Conservation (phyloP, 2,888 invertebrate genomes). For the Sussaba pulchella region DNA sequence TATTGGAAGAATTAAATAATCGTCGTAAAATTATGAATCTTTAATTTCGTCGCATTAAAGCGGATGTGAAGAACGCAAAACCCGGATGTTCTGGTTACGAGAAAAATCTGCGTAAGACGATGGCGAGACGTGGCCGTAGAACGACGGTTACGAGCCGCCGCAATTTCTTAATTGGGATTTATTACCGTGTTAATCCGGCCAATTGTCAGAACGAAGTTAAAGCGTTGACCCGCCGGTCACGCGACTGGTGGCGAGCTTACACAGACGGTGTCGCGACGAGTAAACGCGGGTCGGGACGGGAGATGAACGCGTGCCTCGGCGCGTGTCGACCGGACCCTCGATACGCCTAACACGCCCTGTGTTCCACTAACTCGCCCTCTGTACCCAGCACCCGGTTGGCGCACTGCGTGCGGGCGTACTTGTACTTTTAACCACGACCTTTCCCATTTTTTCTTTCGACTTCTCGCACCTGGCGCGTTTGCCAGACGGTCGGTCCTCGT, state of each 20-base stretch:
- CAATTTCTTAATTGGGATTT: constrained; percentile 79
- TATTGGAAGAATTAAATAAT: too few relatives aligned
- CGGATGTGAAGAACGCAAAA: too few relatives aligned
- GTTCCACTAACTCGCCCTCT: constrained; percentile 23
- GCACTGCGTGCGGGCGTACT: constrained; percentile 44
- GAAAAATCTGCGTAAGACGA: constrained; percentile 23
- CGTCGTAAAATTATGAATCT: too few relatives aligned
- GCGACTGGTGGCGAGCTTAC: constrained; percentile 27
- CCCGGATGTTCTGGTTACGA: not conserved
- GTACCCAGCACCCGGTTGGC: constrained; percentile 48
- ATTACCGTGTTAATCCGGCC: constrained; percentile 80
- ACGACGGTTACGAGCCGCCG: constrained; percentile 6
- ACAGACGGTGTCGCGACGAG: constrained; percentile 3
- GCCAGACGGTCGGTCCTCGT: constrained; percentile 1
- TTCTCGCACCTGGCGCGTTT: constrained; percentile 18
- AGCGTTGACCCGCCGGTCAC: constrained; percentile 79
- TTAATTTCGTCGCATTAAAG: too few relatives aligned
- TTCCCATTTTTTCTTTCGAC: not conserved
- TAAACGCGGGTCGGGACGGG: constrained; percentile 37
- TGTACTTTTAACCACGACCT: not conserved
- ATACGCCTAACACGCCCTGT: constrained; percentile 34
- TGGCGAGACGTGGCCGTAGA: not conserved
- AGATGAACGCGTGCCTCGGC: constrained; percentile 75
- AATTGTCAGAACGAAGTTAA: constrained; percentile 82
- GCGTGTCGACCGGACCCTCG: constrained; percentile 42